Conservation (phyloP, 2,797 vertebrate species). For the Kryptopterus vitreolus region DNA sequence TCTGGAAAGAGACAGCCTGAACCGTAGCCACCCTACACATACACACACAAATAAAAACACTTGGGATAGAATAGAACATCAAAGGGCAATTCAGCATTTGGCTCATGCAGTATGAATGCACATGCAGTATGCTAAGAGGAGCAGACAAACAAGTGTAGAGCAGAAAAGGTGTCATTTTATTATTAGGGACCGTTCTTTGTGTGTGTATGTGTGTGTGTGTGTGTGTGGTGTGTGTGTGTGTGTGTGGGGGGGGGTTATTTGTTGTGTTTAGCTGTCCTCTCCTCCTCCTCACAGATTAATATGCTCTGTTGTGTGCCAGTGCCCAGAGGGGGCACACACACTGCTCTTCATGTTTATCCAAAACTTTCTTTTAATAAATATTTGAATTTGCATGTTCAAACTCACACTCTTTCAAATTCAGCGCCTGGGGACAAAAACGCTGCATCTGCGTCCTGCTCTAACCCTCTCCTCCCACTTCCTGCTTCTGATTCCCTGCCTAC, state of each 20-base stretch:
- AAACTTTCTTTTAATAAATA: slow-evolving; percentile 81
- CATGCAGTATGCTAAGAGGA: slow-evolving; percentile 23
- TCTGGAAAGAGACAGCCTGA: slow-evolving; percentile 87
- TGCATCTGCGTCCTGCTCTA: slow-evolving; percentile 69
- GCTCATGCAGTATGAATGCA: slow-evolving; percentile 32
- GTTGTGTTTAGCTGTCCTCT: slow-evolving; percentile 43
- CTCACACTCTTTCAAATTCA: slow-evolving; percentile 71
- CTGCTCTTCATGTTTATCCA: slow-evolving; percentile 75
- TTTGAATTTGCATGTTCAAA: slow-evolving; percentile 72
- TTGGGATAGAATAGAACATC: slow-evolving; percentile 35
- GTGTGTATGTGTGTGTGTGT: too few relatives aligned
- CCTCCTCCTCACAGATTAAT: slow-evolving; percentile 60
- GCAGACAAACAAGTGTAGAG: slow-evolving; percentile 31
- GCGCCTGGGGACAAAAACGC: slow-evolving; percentile 66
- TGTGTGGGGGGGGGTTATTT: neutral
- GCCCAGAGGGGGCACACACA: slow-evolving; percentile 60
- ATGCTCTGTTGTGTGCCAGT: slow-evolving; percentile 65
- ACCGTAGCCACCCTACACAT: slow-evolving; percentile 76
- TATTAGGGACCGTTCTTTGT: slow-evolving; percentile 49
- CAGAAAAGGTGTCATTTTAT: slow-evolving; percentile 22
- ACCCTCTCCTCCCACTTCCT: slow-evolving; percentile 17
- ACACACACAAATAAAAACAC: slow-evolving; percentile 42
- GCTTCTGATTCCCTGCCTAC: slow-evolving; percentile 13
- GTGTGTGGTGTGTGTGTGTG: slow-evolving; percentile 2
- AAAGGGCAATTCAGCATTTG: slow-evolving; percentile 38